A percentile compares a stretch with the other conserved stretches of the same genome.
Evolutionary conservation across 1,140 invertebrate species (phyloP).

Genomic region (Apis mellifera): Amel_HAv3.1 CM009945.2:778501-779000

Average conservation of each 20-base stretch:
- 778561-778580: too few species aligned
- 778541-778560: too few species aligned
- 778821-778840: conserved; percentile 7
- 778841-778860: neutral
- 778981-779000: too few species aligned
- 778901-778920: neutral
- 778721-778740: conserved; percentile 3
- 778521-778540: too few species aligned
- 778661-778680: too few species aligned
- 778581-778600: too few species aligned
- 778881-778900: neutral
- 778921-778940: neutral
- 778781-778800: neutral
- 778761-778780: conserved; percentile 6
- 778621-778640: too few species aligned
- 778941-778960: too few species aligned
- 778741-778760: conserved; percentile 8
- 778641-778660: too few species aligned
- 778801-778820: neutral
- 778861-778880: neutral
- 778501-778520: too few species aligned
- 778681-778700: neutral
- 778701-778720: neutral
- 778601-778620: too few species aligned
- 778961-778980: too few species aligned